Evolutionary conservation across 2,888 invertebrate genomes (phyloP), one percentile per base, ranked within the genome.

Genomic region (Eueremaeus valkanovi): DNA sequence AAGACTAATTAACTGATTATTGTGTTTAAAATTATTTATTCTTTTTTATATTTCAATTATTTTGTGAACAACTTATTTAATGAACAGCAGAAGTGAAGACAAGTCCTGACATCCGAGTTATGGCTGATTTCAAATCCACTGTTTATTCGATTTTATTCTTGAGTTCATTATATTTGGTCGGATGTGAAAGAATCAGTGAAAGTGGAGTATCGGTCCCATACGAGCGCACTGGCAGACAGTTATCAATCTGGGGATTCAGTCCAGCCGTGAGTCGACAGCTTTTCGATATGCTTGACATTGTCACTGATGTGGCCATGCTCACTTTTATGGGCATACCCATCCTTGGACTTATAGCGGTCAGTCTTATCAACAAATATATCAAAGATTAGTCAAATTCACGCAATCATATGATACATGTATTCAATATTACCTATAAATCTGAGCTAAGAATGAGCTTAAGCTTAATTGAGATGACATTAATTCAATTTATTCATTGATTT

Each of bases 271-370:
- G 55, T 27, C 51, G 73, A n/a, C 73, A 73, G n/a, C 24, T 73
- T 18, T 73, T 51, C 27, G 73, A 73, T 58, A 55, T 73, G 55
- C 0, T 73, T 6, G 73, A 73, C n/a, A 73, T 73, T 29, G 55
- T 73, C 18, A 73, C 73, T 13, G 73, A 73, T 58, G 73, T 73
- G 27, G 73, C 73, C n/a, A 31, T 73, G 51, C 49, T 73, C 13
- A 73, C 73, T 18, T 16, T 73, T 16, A 1, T 73, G 8, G 73
- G 73, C 21, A 73, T 73, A 11, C 73, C 73, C 6, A 73, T 73
- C 40, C 55, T 73, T 27, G 73, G 73, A 27, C 27, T 73, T 8
- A 55, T 73, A 16, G 73, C 73, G 36, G 51, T 73, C 13, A 42
- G 70, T 70, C 9, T 36, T 31, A 6, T 36, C 11, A 36, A n/a